phyloP scores from a whole-genome alignment of 2,113 vertebrate genomes.

The Thryonomys swinderianus region DNA sequence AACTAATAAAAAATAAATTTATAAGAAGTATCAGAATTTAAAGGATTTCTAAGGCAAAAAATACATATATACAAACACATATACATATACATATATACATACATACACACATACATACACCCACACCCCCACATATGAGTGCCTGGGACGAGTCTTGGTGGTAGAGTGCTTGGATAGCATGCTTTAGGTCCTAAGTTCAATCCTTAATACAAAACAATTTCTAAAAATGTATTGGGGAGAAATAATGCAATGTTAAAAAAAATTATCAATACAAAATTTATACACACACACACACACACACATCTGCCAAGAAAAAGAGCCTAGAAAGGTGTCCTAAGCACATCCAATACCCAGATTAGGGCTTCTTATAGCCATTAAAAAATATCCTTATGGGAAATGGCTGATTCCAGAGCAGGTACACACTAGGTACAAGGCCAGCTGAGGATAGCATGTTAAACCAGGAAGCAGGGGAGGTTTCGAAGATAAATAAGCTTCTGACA shows the following conservation, averaged over 20 bases:
- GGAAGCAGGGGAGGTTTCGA: constrained; percentile 44
- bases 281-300: background rate
- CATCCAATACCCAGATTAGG: background rate
- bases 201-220: background rate
- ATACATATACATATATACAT: no score
- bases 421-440: background rate
- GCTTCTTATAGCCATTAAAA: background rate
- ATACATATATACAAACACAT: no score
- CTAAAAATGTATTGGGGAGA: background rate
- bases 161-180: background rate
- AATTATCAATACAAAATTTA: constrained; percentile 20
- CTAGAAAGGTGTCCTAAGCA: background rate
- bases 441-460: background rate
- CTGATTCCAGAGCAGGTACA: background rate
- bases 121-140: no score
- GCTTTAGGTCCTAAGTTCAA: background rate
- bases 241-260: constrained; percentile 35
- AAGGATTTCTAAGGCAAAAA: background rate
- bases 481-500: background rate
- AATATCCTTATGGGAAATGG: background rate
- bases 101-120: no score
- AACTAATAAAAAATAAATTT: background rate
- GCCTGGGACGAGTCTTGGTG: background rate
- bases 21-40: background rate
- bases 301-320: background rate